Evolutionary conservation across 30 jellyfish, hydroid and myxozoan species (phyloP).

Genomic region (Chironex yamaguchii): DNA sequence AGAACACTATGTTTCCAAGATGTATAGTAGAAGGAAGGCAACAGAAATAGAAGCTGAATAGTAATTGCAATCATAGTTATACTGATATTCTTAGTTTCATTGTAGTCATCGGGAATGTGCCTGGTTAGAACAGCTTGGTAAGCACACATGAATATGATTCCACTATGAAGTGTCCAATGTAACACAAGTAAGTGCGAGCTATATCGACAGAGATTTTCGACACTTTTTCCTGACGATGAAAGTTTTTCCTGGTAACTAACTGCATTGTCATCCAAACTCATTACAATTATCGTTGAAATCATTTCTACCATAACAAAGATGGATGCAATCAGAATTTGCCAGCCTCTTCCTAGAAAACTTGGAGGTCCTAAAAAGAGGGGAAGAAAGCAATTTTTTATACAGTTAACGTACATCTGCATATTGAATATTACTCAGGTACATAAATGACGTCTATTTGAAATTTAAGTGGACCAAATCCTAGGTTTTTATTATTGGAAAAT

Average conservation of each 20-base stretch:
- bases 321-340: neutral
- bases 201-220: neutral
- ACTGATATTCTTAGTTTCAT: conserved; percentile 70
- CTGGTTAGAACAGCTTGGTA: conserved; percentile 83
- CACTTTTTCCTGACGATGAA: neutral
- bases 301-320: neutral
- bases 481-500: too few relatives aligned
- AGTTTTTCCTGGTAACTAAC: neutral
- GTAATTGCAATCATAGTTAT: conserved; percentile 46
- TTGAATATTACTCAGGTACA: too few relatives aligned
- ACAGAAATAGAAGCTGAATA: neutral
- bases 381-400: too few relatives aligned
- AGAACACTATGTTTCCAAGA: too few relatives aligned
- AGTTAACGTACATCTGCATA: too few relatives aligned
- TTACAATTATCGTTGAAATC: neutral
- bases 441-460: too few relatives aligned
- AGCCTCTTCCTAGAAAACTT: neutral
- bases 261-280: neutral
- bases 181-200: too few relatives aligned
- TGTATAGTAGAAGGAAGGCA: neutral
- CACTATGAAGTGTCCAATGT: neutral
- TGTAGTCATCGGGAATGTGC: conserved; percentile 78
- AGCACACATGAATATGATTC: conserved; percentile 41
- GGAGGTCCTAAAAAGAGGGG: neutral
- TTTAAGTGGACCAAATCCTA: too few relatives aligned